Conservation (phyloP, 1,140 invertebrate genomes). For the Rhynchophorus ferrugineus region DNA sequence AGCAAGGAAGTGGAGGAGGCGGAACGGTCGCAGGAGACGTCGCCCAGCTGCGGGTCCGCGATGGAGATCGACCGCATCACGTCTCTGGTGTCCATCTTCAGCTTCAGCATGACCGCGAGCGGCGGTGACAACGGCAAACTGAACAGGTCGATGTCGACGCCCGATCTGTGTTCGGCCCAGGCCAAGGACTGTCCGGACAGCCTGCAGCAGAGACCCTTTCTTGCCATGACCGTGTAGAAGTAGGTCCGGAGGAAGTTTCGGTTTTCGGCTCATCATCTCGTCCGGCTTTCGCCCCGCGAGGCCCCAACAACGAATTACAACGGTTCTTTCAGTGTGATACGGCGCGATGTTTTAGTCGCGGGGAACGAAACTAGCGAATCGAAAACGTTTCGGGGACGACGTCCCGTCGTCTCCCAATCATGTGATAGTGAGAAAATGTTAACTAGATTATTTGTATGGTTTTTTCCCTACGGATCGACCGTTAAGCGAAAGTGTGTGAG, state of each 20-base stretch:
- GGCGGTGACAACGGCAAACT: slow-evolving; percentile 34
- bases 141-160: slow-evolving; percentile 44
- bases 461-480: slow-evolving; percentile 4
- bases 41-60: slow-evolving; percentile 28
- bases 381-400: slow-evolving; percentile 4
- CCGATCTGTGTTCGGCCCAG: slow-evolving; percentile 47
- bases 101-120: slow-evolving; percentile 46
- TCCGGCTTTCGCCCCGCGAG: too few species aligned
- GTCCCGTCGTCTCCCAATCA: too few species aligned
- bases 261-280: too few species aligned
- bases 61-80: slow-evolving; percentile 52
- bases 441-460: slow-evolving; percentile 22
- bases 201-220: slow-evolving; percentile 43
- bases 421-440: slow-evolving; percentile 28
- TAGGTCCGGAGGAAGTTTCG: slow-evolving; percentile 5
- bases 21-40: slow-evolving; percentile 19
- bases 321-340: slow-evolving; percentile 16
- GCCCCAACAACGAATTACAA: not conserved
- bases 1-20: slow-evolving; percentile 35
- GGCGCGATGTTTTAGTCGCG: slow-evolving; percentile 11
- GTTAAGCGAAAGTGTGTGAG: not conserved
- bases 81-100: slow-evolving; percentile 49
- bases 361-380: slow-evolving; percentile 7
- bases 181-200: slow-evolving; percentile 42
- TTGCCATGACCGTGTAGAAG: slow-evolving; percentile 46